Evolutionary conservation across 2,888 invertebrate species (phyloP).

Genomic region (Idaea aversata): DNA sequence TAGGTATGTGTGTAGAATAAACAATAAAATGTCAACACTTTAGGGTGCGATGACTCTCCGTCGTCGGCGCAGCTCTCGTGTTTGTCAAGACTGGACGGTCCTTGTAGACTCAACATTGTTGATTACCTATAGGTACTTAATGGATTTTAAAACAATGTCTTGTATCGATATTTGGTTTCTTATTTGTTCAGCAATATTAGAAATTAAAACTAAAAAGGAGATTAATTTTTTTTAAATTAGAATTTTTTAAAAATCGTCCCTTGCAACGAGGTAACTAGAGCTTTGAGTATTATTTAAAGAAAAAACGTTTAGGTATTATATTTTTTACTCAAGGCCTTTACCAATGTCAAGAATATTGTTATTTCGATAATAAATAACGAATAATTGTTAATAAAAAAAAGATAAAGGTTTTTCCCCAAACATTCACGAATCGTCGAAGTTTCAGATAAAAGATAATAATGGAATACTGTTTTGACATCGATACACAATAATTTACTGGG

Average conservation of each 20-base stretch:
- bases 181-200: no score
- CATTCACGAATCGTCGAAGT: not conserved
- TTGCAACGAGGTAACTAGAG: not conserved
- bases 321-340: not conserved
- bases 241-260: not conserved
- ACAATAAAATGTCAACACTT: conserved; percentile 75
- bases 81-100: conserved; percentile 34
- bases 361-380: not conserved
- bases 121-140: not conserved
- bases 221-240: no score
- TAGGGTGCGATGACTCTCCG: conserved; percentile 69
- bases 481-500: not conserved
- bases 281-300: not conserved
- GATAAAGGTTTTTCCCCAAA: not conserved
- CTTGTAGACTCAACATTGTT: not conserved
- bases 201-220: no score
- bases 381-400: not conserved
- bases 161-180: no score
- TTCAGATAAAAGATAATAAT: not conserved
- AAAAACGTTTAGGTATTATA: not conserved
- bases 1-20: conserved; percentile 63
- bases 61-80: conserved; percentile 35
- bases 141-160: not conserved
- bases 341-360: not conserved
- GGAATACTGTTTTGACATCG: conserved; percentile 1